Percentiles rank a stretch among this genome's conserved stretches.
phyloP scores from a whole-genome alignment of 2,113 vertebrate genomes.

The Boulengeromyrus knoepffleri region DNA sequence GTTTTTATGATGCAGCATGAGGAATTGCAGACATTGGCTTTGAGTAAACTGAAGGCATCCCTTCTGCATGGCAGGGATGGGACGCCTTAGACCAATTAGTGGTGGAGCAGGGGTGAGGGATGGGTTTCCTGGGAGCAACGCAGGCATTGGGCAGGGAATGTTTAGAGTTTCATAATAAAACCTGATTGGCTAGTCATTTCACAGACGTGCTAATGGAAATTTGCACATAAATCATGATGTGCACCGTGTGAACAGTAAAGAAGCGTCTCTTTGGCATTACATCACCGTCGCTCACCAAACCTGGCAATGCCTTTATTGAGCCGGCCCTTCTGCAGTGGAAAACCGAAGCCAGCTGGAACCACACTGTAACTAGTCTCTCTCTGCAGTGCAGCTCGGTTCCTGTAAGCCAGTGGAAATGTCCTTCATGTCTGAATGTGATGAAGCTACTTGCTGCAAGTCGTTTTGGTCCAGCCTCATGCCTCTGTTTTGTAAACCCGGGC shows the following conservation, averaged over 20 bases:
- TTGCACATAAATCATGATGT: no score
- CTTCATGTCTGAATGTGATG: background rate
- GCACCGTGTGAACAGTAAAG: no score
- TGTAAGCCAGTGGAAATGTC: background rate
- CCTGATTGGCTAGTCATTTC: background rate
- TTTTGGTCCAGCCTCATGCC: background rate
- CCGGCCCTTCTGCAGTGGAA: no score
- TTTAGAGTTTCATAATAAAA: background rate
- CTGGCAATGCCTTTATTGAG: no score
- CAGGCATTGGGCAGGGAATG: background rate
- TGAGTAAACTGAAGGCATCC: background rate
- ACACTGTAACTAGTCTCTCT: no score
- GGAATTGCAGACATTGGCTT: background rate
- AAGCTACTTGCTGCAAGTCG: background rate
- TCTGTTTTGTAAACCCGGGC: background rate
- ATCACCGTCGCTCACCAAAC: no score
- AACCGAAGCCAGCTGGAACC: no score
- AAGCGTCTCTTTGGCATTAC: no score
- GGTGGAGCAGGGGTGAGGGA: background rate
- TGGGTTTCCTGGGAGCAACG: background rate
- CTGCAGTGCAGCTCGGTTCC: no score
- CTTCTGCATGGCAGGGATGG: background rate
- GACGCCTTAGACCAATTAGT: background rate
- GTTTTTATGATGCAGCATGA: background rate
- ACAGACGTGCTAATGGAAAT: no score